These are phyloP conservation scores for Tonatia bakeri DNA, from an alignment of 2,113 vertebrate species.

Conservation along the genomic window DNA sequence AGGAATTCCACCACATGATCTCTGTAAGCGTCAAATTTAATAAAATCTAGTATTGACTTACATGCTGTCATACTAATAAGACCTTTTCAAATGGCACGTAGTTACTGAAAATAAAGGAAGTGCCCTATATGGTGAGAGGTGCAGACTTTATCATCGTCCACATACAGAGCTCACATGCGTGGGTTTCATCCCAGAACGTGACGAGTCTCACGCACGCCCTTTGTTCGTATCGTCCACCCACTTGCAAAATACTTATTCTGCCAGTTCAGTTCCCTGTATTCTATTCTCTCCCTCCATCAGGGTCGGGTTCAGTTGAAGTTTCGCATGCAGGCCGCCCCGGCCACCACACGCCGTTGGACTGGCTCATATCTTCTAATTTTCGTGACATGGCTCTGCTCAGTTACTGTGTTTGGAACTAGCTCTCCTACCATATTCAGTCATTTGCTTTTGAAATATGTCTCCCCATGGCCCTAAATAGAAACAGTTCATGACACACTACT, in stretches of 20 bases:
- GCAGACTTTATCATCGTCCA: fast-evolving
- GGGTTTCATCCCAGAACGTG: not conserved
- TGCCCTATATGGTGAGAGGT: not conserved
- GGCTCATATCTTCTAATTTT: not conserved
- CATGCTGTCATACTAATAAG: not conserved
- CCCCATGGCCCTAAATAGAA: not conserved
- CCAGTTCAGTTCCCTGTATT: not conserved
- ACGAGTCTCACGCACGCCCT: fast-evolving
- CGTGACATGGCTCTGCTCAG: no score
- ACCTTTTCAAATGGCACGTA: not conserved
- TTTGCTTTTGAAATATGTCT: not conserved
- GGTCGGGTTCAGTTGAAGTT: not conserved
- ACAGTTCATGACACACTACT: not conserved
- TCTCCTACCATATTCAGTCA: not conserved
- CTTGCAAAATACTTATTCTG: not conserved
- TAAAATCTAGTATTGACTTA: not conserved
- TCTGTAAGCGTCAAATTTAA: not conserved
- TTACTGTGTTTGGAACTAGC: not conserved
- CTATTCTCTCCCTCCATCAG: not conserved
- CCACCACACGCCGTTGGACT: fast-evolving
- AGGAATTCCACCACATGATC: not conserved
- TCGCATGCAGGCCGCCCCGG: not conserved
- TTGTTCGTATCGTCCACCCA: no score
- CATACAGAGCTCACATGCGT: fast-evolving
- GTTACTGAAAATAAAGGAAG: not conserved